These are phyloP conservation scores for Stigmatopora argus DNA, from an alignment of 2,113 vertebrate genomes.

Conservation along the genomic window DNA sequence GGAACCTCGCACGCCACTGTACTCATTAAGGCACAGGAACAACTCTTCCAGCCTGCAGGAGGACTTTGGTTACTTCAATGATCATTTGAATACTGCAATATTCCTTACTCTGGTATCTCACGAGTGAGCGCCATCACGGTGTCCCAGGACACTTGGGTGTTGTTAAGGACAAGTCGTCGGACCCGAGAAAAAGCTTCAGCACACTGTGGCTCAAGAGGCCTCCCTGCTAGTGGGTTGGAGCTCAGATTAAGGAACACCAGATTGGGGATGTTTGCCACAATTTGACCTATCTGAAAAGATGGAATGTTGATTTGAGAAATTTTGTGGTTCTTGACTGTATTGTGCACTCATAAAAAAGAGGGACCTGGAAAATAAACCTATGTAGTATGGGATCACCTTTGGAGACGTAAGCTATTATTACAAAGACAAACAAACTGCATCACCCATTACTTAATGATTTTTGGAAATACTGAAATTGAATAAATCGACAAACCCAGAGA, in stretches of 20 bases:
- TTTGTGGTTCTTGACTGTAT: not conserved
- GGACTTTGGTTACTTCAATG: not conserved
- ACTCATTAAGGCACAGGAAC: constrained; percentile 99
- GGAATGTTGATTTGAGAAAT: not conserved
- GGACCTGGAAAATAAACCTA: not conserved
- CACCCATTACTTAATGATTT: not conserved
- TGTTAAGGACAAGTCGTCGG: constrained; percentile 93
- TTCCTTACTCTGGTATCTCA: constrained; percentile 84
- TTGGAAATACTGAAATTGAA: not conserved
- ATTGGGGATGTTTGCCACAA: constrained; percentile 94
- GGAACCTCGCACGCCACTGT: constrained; percentile 82
- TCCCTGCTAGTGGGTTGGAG: constrained; percentile 89
- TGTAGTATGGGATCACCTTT: not conserved
- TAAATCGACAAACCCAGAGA: constrained; percentile 4
- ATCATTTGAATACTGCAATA: not conserved
- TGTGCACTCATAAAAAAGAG: not conserved
- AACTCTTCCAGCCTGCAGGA: constrained; percentile 88
- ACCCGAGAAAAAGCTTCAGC: constrained; percentile 85
- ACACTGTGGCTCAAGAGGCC: constrained; percentile 75
- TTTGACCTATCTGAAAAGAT: constrained; percentile 87
- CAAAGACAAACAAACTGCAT: not conserved
- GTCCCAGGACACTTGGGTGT: constrained; percentile 94
- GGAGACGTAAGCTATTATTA: not conserved
- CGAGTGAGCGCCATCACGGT: constrained; percentile 84
- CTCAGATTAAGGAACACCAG: constrained; percentile 96